A percentile compares a stretch with the other conserved stretches of the same genome.
These are phyloP conservation scores for Sciurus niger DNA, from an alignment of 2,113 vertebrate genomes.

Conservation along the genomic window DNA sequence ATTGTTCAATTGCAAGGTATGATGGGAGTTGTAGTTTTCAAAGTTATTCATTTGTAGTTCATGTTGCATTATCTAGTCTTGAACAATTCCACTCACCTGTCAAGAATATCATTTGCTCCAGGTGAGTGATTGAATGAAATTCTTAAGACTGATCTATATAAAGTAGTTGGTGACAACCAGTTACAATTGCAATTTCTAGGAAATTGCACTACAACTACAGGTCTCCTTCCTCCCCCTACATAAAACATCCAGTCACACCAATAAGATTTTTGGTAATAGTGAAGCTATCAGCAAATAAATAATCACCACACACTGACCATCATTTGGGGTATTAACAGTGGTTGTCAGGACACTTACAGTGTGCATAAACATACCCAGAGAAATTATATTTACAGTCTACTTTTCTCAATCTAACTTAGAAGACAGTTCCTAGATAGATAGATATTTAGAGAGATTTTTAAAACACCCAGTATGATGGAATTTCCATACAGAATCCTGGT, in stretches of 20 bases:
- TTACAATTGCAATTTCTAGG: slow-evolving; percentile 55
- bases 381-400: slow-evolving; percentile 53
- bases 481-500: slow-evolving; percentile 86
- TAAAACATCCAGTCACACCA: fast-evolving
- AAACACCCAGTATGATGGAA: slow-evolving; percentile 88
- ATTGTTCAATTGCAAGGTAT: slow-evolving; percentile 2
- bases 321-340: slow-evolving; percentile 49
- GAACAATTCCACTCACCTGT: slow-evolving; percentile 70
- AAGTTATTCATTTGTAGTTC: not conserved
- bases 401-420: slow-evolving; percentile 1
- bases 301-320: not conserved
- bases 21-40: slow-evolving; percentile 70
- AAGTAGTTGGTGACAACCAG: slow-evolving; percentile 55
- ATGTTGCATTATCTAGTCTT: not conserved
- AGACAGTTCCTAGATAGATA: slow-evolving; percentile 41
- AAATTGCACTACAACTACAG: not conserved
- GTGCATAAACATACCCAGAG: slow-evolving; percentile 6
- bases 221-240: not conserved
- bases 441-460: slow-evolving; percentile 73
- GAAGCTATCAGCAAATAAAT: slow-evolving; percentile 62
- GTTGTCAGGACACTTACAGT: slow-evolving; percentile 21
- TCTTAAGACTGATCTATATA: slow-evolving; percentile 46
- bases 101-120: slow-evolving; percentile 64
- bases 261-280: not conserved
- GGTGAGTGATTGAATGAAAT: slow-evolving; percentile 63